Evolutionary conservation across 2,113 vertebrate species (phyloP), one percentile per base, ranked within the genome.

Genomic region (Origma solitaria): DNA sequence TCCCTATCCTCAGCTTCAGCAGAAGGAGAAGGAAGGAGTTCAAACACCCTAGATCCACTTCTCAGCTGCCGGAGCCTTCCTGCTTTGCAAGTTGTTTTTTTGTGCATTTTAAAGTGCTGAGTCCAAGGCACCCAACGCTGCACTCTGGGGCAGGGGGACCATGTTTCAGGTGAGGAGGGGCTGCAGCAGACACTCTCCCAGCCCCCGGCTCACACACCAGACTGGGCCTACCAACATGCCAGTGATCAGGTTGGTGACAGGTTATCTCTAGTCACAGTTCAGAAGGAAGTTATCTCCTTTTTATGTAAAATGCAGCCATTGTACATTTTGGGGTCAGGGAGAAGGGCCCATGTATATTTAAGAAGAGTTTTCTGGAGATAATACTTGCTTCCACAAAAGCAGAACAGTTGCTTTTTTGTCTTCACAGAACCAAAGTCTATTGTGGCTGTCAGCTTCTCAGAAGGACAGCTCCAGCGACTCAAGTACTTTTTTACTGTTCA

Each of bases 351-450:
- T 6, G 88, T 45, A 85, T 70, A 96, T 79, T 87, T 84, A 91
- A 91, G 91, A 92, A 82, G 81, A 80, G 66, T 54, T 70, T 95
- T 70, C 68, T 70, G 30, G 62, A 88, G 84, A 90, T 88, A 95
- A 81, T 47, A 62, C 47, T 73, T 73, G 23, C 38, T 93, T 73
- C 70, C 60, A 94, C 85, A 77, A 82, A 70, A 88, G 47, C 58
- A 86, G 71, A 95, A 95, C 75, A 94, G 82, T 92, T 86, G 79
- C 56, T 93, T 94, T 94, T 95, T 91, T 95, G 91, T 96, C 62
- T 89, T 85, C 75, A 71, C 42, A 91, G n/a, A 86, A 87, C 30
- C 4, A 1, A 82, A 82, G 50, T 40, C 85, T 80, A n/a, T 86
- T 93, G 79, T 85, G 58, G 51, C 38, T 88, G 27, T 77, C 66